Base-by-base conservation (phyloP, 1,140 invertebrate species). In the Spodoptera litura region DNA sequence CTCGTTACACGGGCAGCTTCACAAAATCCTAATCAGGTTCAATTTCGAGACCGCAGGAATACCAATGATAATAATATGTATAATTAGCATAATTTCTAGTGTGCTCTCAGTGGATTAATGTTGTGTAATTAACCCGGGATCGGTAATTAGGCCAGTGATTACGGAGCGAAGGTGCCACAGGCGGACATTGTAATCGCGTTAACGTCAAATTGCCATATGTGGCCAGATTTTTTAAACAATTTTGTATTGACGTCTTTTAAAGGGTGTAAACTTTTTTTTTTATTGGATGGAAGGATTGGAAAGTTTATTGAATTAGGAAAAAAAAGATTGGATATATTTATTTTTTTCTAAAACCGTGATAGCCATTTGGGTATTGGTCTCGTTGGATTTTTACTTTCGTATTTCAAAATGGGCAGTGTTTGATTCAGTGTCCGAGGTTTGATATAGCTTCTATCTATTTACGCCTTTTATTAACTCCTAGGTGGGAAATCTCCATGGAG, bases 1-100 rank as follows among this genome's bases (percentile, higher is more conserved):
- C 13, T 27, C 9, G 11, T 59, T 11, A 25, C 58, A n/a, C 9
- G 38, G 38, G 15, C 61, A 31, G n/a, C 10, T 15, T 15, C 12
- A 44, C 61, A 62, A 62, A 64, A 64, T 20, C 38, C 61, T 49
- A 64, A 64, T 64, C 6, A 44, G 31, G 5, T n/a, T 10, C 31
- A 44, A 59, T 44, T 49, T n/a, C 38, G 6, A 49, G 3, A 68
- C 49, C 64, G 25, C 64, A 53, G 64, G 20, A 25, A 68, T 53
- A 52, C 64, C 64, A 68, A 68, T 52, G 20, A 52, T 13, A 68
- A 51, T 52, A 15, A 52, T 20, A 51, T 51, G 15, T 52, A 68
- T 68, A 68, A 68, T 68, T 52, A 53, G 20, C 64, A 68, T 68
- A 68, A 68, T 68, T 68, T 51, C 64, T 68, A 53, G 49, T 68